phyloP scores from a whole-genome alignment of 2,113 vertebrate species.

The Penelope pileata region DNA sequence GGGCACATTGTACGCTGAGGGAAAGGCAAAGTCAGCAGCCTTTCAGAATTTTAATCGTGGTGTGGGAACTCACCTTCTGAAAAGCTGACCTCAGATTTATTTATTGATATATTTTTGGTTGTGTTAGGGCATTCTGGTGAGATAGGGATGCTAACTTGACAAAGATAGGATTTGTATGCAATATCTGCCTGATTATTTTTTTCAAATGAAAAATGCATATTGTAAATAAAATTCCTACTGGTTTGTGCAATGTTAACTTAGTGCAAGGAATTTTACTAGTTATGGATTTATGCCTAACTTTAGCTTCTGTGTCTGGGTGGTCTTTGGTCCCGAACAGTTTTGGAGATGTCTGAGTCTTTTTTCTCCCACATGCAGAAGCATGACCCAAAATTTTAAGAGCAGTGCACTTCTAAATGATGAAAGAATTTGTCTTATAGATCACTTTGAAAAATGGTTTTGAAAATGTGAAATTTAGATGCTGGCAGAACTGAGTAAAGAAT shows the following conservation, averaged over 20 bases:
- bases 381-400: background rate
- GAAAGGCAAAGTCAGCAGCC: background rate
- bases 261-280: background rate
- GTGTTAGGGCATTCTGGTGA: background rate
- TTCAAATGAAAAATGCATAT: background rate
- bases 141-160: background rate
- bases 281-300: background rate
- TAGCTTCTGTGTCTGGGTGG: background rate
- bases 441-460: background rate
- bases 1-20: constrained; percentile 27
- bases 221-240: background rate
- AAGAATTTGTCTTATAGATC: background rate
- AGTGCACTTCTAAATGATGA: background rate
- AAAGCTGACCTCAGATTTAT: background rate
- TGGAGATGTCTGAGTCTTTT: background rate
- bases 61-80: background rate
- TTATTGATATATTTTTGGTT: background rate
- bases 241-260: background rate
- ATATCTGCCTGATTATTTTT: background rate
- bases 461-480: background rate
- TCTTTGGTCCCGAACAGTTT: background rate
- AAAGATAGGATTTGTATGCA: background rate
- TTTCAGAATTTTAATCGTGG: background rate
- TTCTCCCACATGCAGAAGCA: background rate
- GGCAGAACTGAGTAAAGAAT: background rate